Base-by-base conservation (phyloP, 2,888 invertebrate genomes). In the Parnassius glacialis region DNA sequence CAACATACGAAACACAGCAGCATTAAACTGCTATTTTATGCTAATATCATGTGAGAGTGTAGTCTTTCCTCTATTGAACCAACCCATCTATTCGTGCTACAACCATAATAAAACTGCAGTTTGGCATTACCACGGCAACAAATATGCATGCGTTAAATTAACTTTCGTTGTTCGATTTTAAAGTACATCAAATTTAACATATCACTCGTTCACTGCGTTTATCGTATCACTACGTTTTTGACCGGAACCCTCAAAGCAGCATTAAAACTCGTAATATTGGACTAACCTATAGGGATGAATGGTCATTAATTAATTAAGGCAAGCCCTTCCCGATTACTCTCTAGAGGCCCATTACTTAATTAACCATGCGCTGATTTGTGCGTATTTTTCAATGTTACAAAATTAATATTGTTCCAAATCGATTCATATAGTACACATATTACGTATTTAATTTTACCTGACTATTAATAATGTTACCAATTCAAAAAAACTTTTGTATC, bases 231-330 rank as follows among this genome's bases (percentile, higher is more conserved):
- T 34, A 34, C 34, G 34, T 34, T 34, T 34, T 34, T 57, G 54
- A 60, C 64, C 58, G 58, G 56, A 63, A 61, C 65, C 66, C 65
- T 68, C 65, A 71, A 68, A 65, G 64, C 61, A 57, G 67, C 72
- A 74, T 81, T 79, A 78, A 84, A 82, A 78, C 72, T 77, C 74
- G 67, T 76, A 74, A 76, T 74, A 72, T 80, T 77, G 79, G 81
- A 80, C 75, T 83, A 84, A 84, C 83, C 75, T 75, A 73, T 75
- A 74, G 79, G 83, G 83, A 83, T 85, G 83, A 86, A 84, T 81
- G 80, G 84, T 82, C 81, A 87, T 89, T 91, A 90, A 90, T 91
- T 90, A 89, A 90, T 91, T 90, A 89, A 76, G 73, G 67, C 73
- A 74, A 80, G 85, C 87, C 90, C 86, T 88, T 87, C 79, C 78